Evolutionary conservation across 1,140 invertebrate species (phyloP).

Genomic region (fruit fly (Drosophila melanogaster)): DNA sequence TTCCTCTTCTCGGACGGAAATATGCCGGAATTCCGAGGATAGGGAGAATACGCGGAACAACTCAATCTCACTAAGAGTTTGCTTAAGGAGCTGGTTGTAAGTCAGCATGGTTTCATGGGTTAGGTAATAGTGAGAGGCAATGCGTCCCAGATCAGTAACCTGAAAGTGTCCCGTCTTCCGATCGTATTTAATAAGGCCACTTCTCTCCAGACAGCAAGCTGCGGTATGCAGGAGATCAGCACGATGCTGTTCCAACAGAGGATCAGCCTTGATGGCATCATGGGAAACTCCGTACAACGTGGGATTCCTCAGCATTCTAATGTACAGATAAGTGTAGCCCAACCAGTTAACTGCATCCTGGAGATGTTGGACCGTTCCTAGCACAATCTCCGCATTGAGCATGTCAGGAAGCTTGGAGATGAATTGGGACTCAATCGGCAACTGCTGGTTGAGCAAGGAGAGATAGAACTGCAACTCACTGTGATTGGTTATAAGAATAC

Average conservation of each 20-base stretch:
- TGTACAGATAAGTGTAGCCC: slow-evolving; percentile 98
- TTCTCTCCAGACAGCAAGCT: slow-evolving; percentile 94
- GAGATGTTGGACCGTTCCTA: slow-evolving; percentile 98
- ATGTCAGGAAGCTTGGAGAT: slow-evolving; percentile 96
- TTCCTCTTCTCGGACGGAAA: slow-evolving; percentile 98
- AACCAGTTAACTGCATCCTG: slow-evolving; percentile 98
- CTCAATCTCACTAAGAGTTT: slow-evolving; percentile 98
- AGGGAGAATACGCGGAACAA: slow-evolving; percentile 99
- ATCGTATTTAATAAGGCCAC: slow-evolving; percentile 98
- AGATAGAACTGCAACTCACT: slow-evolving; percentile 99
- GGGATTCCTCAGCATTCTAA: slow-evolving; percentile 94
- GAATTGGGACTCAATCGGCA: slow-evolving; percentile 95
- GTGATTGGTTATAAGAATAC: slow-evolving; percentile 99
- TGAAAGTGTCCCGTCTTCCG: slow-evolving; percentile 97
- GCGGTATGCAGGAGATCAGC: slow-evolving; percentile 99
- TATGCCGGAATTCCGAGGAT: slow-evolving; percentile 97
- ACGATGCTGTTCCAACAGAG: slow-evolving; percentile 93
- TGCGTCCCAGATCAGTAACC: slow-evolving; percentile 96
- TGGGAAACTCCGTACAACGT: slow-evolving; percentile 94
- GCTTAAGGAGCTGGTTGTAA: slow-evolving; percentile 98
- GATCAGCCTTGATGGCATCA: slow-evolving; percentile 93
- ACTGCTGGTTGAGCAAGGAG: slow-evolving; percentile 98
- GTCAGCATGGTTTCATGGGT: slow-evolving; percentile 98
- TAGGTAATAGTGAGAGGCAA: slow-evolving; percentile 99
- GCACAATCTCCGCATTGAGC: slow-evolving; percentile 98